Evolutionary conservation across 2,113 vertebrate species (phyloP).

Genomic region (Daboia siamensis): DNA sequence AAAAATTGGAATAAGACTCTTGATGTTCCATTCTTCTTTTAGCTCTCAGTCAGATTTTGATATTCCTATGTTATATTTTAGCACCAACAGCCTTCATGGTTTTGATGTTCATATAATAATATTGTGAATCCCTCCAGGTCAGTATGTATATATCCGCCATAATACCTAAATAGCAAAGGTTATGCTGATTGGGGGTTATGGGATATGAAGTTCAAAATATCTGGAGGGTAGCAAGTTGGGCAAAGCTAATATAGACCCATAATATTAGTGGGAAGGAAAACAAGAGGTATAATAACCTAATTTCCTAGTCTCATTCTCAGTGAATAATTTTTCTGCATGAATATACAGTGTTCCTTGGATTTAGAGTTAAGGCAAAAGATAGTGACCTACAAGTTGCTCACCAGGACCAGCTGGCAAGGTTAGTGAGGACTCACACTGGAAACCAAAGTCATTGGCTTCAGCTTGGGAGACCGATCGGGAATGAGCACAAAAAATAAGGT

Average conservation of each 20-base stretch:
- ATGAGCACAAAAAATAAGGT: neutral
- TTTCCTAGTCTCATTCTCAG: neutral
- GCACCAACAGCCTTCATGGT: neutral
- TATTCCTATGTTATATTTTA: neutral
- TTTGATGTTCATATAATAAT: neutral
- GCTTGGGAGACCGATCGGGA: neutral
- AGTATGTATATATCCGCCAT: neutral
- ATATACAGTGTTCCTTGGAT: neutral
- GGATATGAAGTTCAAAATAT: neutral
- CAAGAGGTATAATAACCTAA: neutral
- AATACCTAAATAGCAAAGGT: neutral
- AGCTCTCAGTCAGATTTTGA: neutral
- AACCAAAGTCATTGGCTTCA: neutral
- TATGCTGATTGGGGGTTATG: neutral
- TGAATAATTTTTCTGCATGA: neutral
- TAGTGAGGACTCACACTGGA: neutral
- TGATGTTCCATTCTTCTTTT: neutral
- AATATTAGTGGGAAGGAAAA: neutral
- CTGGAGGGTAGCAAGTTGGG: neutral
- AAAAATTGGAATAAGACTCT: neutral
- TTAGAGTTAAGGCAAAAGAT: neutral
- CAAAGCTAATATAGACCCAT: neutral
- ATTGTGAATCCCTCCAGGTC: neutral
- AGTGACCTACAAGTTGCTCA: slow-evolving; percentile 13
- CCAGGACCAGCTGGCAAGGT: neutral